Base-by-base conservation (phyloP, 2,888 invertebrate species). In the Noctua janthe region DNA sequence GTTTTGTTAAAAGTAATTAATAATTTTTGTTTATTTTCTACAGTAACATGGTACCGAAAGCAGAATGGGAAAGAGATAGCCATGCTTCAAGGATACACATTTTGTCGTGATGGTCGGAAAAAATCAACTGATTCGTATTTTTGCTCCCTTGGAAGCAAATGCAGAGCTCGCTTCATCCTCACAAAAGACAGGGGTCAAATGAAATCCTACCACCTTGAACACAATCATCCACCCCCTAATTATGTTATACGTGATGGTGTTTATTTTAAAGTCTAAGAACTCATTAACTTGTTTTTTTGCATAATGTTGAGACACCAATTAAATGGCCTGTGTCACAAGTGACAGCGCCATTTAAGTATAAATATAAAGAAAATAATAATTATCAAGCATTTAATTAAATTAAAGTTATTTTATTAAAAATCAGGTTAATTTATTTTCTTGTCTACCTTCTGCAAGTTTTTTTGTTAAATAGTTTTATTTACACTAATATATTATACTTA, bases 1-100 rank as follows among this genome's bases (percentile, higher is more conserved):
- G 29, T 35, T 35, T 29, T 62, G 15, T 64, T 0, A 29, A 3
- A 35, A 20, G 35, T 64, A 4, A 64, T 64, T 8, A 20, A 15
- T 56, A 10, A 64, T 35, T 10, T 17, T 51, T 29, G 13, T n/a
- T 77, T 47, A 23, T 74, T 20, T 71, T 72, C 13, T 29, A 39
- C 74, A 86, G 85, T 87, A 2, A 49, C 71, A 29, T 84, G 88
- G 76, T 81, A 83, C 2, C 69, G 73, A n/a, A 93, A 90, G 35
- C 56, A 13, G 8, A 78, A 74, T 8, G 93, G 93, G 1, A 93
- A 91, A 51, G 80, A 82, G 54, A 56, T 93, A 54, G 91, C 91
- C 0, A 66, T 94, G 2, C 74, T 93, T 1, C 77, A 91, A 5
- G 91, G 92, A 0, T 94, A 85, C 78, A 91, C 93, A 0, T 95